These are phyloP conservation scores for Oopsacas minuta DNA, from an alignment of 37 sponge, comb jelly and placozoan species.

Conservation along the genomic window DNA sequence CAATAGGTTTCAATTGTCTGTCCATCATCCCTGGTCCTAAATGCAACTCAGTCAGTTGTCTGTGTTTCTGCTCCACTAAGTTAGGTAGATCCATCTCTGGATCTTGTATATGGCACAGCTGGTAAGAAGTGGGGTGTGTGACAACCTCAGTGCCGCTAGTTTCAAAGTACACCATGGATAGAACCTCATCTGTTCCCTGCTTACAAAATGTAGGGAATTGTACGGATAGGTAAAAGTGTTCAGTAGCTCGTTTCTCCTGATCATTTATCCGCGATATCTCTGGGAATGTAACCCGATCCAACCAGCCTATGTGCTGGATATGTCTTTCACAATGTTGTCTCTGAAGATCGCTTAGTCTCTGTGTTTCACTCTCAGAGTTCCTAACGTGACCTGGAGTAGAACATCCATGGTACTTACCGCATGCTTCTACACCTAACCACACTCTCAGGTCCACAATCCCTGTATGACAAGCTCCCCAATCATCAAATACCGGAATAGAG, in stretches of 20 bases:
- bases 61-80: slow-evolving; percentile 82
- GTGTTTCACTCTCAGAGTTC: background rate
- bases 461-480: slow-evolving; percentile 34
- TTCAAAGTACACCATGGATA: slow-evolving; percentile 4
- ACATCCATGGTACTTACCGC: background rate
- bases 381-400: slow-evolving; percentile 44
- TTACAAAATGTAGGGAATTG: slow-evolving; percentile 66
- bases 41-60: slow-evolving; percentile 60
- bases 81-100: slow-evolving; percentile 69
- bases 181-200: background rate
- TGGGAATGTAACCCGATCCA: slow-evolving; percentile 80
- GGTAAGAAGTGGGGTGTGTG: background rate
- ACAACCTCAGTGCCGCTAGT: background rate
- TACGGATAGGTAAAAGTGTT: slow-evolving; percentile 57
- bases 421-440: slow-evolving; percentile 56
- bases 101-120: slow-evolving; percentile 43
- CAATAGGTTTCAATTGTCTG: slow-evolving; percentile 55
- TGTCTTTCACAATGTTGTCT: slow-evolving; percentile 72
- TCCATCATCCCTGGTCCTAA: slow-evolving; percentile 53
- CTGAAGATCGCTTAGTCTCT: slow-evolving; percentile 31
- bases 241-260: slow-evolving; percentile 57
- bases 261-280: slow-evolving; percentile 90
- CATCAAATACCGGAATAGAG: slow-evolving; percentile 57
- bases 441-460: slow-evolving; percentile 72
- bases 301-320: slow-evolving; percentile 88